Evolutionary conservation across 2,113 vertebrate species (phyloP).

Genomic region (Steatornis caripensis): DNA sequence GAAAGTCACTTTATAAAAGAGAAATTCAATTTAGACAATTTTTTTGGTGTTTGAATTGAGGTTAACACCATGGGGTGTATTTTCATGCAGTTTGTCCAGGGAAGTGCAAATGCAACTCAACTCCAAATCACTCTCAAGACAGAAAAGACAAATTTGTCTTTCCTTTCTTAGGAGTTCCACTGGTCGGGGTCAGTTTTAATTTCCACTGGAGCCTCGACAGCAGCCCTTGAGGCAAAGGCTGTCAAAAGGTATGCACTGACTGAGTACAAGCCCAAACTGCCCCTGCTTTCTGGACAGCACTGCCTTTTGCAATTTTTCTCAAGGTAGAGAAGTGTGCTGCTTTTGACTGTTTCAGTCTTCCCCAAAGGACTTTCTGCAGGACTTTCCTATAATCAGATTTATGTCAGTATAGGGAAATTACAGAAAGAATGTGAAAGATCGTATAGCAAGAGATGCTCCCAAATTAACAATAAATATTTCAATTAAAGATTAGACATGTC

Average conservation of each 20-base stretch:
- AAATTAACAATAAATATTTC: constrained; percentile 41
- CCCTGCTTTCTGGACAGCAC: not conserved
- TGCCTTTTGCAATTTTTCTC: constrained; percentile 18
- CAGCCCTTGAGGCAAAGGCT: not conserved
- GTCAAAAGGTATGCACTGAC: not conserved
- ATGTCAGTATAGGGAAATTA: not conserved
- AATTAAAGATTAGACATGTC: constrained; percentile 2
- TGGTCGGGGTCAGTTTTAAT: constrained; percentile 23
- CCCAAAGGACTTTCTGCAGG: constrained; percentile 7
- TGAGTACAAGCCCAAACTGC: not conserved
- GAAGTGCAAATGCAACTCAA: not conserved
- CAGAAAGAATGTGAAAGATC: not conserved
- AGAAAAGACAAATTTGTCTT: not conserved
- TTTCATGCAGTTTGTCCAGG: not conserved
- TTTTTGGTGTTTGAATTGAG: not conserved
- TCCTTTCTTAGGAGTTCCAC: not conserved
- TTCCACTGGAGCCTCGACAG: not conserved
- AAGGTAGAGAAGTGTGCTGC: not conserved
- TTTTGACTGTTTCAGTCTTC: constrained; percentile 11
- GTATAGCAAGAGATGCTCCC: not conserved
- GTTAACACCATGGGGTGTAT: not conserved
- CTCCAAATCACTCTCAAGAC: not conserved
- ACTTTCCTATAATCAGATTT: constrained; percentile 5
- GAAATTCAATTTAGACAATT: not conserved
- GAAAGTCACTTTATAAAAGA: not conserved